phyloP scores from a whole-genome alignment of 2,113 vertebrate genomes.

The Myrmecophaga tridactyla region DNA sequence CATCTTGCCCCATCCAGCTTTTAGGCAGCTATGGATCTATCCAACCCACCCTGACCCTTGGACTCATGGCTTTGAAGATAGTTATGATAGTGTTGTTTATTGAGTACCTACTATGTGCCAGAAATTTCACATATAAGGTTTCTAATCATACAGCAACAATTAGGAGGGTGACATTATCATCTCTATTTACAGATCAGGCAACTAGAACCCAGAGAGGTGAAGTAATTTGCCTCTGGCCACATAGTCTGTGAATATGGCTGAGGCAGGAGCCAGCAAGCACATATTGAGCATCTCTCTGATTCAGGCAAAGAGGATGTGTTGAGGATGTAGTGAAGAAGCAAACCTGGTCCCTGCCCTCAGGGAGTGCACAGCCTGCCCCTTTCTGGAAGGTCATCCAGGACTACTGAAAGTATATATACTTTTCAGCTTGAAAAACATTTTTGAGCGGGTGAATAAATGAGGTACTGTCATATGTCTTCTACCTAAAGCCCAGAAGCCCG shows the following conservation, averaged over 20 bases:
- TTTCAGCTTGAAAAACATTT: not conserved
- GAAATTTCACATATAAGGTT: not conserved
- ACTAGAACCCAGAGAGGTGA: not conserved
- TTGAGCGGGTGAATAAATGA: not conserved
- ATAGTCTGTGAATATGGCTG: not conserved
- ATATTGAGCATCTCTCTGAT: not conserved
- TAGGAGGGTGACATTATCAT: not conserved
- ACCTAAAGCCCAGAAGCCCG: not conserved
- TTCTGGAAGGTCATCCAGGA: not conserved
- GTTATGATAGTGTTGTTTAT: not conserved
- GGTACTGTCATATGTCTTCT: not conserved
- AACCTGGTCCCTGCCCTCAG: not conserved
- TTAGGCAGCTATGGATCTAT: not conserved
- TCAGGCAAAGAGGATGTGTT: not conserved
- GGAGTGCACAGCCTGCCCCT: not conserved
- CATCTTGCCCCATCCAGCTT: not conserved
- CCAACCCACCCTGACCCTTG: not conserved
- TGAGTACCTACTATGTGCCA: not conserved
- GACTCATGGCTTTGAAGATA: not conserved
- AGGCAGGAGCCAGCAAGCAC: not conserved
- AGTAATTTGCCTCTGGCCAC: not conserved
- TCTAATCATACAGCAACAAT: not conserved
- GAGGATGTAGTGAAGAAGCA: not conserved
- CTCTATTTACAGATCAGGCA: not conserved
- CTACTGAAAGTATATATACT: not conserved